A percentile compares a stretch with the other conserved stretches of the same genome.
phyloP scores from a whole-genome alignment of 1,140 invertebrate genomes.

The Hyles vespertilio region DNA sequence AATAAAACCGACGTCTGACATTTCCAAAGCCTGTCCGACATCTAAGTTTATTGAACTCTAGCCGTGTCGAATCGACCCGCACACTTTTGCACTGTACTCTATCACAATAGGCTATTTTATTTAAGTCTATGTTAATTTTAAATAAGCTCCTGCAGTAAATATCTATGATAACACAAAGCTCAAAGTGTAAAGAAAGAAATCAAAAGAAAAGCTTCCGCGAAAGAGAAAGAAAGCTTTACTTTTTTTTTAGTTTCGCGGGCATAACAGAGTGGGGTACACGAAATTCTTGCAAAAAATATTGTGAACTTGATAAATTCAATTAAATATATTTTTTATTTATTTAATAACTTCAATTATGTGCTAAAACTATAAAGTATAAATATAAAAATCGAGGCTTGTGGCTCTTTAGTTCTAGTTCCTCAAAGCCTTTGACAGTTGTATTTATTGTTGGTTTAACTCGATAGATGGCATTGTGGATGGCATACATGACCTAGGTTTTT shows the following conservation, averaged over 20 bases:
- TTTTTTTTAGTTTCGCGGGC: conserved; percentile 20
- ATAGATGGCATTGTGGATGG: too few relatives aligned
- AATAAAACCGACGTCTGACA: conserved; percentile 53
- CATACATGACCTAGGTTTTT: too few relatives aligned
- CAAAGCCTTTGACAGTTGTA: too few relatives aligned
- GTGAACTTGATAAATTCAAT: too few relatives aligned
- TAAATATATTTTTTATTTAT: too few relatives aligned
- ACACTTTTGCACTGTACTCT: conserved; percentile 14
- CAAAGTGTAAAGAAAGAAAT: conserved; percentile 14
- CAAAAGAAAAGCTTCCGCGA: conserved; percentile 20
- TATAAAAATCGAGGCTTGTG: too few relatives aligned
- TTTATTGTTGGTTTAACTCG: too few relatives aligned
- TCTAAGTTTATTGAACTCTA: conserved; percentile 62
- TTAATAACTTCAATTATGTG: too few relatives aligned
- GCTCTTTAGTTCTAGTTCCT: too few relatives aligned
- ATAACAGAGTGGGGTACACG: too few relatives aligned
- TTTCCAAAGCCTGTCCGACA: conserved; percentile 43
- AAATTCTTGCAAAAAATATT: too few relatives aligned
- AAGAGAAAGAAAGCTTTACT: conserved; percentile 25
- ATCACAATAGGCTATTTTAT: conserved; percentile 21
- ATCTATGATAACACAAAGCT: conserved; percentile 19
- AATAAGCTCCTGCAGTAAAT: conserved; percentile 18
- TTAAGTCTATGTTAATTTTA: conserved; percentile 25
- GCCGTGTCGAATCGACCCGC: conserved; percentile 23
- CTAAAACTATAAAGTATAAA: too few relatives aligned